Conservation (phyloP, 2,888 invertebrate genomes). For the Artemia sinica region DNA sequence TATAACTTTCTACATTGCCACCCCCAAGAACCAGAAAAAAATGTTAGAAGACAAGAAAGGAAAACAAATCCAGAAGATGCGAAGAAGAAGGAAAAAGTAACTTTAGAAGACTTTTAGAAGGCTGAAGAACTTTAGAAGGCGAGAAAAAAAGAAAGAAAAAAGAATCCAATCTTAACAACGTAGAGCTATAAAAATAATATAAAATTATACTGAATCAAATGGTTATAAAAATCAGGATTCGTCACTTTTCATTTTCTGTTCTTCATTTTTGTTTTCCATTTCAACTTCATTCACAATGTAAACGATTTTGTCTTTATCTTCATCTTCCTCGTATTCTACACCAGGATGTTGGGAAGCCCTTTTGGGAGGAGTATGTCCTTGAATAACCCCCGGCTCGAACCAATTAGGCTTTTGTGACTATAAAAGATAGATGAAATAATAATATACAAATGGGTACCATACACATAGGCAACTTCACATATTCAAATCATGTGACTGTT, state of each 20-base stretch:
- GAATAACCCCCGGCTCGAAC: not conserved
- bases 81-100: too few relatives aligned
- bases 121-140: too few relatives aligned
- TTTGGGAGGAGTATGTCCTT: not conserved
- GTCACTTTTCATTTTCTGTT: not conserved
- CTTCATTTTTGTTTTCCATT: not conserved
- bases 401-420: constrained; percentile 12
- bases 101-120: too few relatives aligned
- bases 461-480: not conserved
- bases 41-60: too few relatives aligned
- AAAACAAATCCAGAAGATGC: too few relatives aligned
- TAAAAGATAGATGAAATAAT: not conserved
- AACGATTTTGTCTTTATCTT: constrained; percentile 4
- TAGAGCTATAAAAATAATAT: too few relatives aligned
- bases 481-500: too few relatives aligned
- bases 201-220: too few relatives aligned
- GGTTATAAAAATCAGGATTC: not conserved
- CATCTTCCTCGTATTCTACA: constrained; percentile 11
- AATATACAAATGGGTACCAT: not conserved
- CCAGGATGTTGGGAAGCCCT: constrained; percentile 10
- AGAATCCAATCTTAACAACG: too few relatives aligned
- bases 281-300: constrained; percentile 18
- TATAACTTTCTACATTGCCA: too few relatives aligned
- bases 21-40: too few relatives aligned
- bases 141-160: too few relatives aligned